Conservation (phyloP, 53 echinoderm and acorn worm species). For the Temnopleurus reevesii region DNA sequence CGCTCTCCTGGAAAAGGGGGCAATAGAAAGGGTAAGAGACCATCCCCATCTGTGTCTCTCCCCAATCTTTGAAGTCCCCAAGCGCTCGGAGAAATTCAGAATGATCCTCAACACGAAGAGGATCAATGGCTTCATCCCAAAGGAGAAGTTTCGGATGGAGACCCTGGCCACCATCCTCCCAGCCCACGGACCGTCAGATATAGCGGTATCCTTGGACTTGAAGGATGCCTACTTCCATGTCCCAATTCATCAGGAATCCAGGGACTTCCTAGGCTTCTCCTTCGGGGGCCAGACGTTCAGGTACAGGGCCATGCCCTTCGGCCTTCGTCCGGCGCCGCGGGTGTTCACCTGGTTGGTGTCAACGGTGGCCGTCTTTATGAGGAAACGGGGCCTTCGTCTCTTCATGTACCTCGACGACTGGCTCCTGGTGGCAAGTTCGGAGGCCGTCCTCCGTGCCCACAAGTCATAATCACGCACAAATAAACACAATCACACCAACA, state of each 20-base stretch:
- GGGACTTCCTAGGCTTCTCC: background rate
- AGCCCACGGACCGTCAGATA: background rate
- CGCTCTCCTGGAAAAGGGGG: slow-evolving; percentile 5
- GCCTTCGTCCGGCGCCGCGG: slow-evolving; percentile 55
- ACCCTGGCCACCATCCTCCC: slow-evolving; percentile 16
- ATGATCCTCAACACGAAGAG: slow-evolving; percentile 44
- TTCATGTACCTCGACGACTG: slow-evolving; percentile 74
- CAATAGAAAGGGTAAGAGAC: background rate
- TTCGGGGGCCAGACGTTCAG: background rate
- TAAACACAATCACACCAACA: background rate
- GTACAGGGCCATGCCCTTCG: slow-evolving; percentile 62
- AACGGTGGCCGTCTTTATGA: slow-evolving; percentile 31
- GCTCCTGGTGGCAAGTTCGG: slow-evolving; percentile 54
- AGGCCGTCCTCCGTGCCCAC: too few relatives aligned
- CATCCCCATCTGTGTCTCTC: background rate
- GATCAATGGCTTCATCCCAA: background rate
- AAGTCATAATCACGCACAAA: background rate
- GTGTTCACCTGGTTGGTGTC: slow-evolving; percentile 61
- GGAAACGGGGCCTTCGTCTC: slow-evolving; percentile 17
- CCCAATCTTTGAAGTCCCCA: background rate
- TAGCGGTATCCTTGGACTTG: slow-evolving; percentile 36
- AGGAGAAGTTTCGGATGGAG: slow-evolving; percentile 47
- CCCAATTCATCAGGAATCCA: background rate
- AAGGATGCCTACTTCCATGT: slow-evolving; percentile 41
- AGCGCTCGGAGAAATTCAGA: slow-evolving; percentile 2